Evolutionary conservation across 2,888 invertebrate genomes (phyloP).

Genomic region (Melitaea athalia): DNA sequence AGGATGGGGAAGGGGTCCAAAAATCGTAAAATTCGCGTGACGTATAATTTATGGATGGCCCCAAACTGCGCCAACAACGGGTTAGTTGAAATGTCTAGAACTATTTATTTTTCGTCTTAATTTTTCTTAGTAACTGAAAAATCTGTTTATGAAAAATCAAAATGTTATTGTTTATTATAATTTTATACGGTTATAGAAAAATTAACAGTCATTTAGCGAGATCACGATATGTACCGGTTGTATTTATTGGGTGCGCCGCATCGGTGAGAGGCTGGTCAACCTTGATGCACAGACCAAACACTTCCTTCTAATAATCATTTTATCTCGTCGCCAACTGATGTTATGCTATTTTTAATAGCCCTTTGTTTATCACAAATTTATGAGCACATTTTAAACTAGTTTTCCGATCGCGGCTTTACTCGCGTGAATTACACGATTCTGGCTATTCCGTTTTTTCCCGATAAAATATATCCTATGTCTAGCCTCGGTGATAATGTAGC

Average conservation of each 20-base stretch:
- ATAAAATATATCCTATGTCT: no score
- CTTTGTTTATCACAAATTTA: constrained; percentile 16
- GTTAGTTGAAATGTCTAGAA: no score
- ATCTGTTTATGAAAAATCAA: neutral
- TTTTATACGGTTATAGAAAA: constrained; percentile 1
- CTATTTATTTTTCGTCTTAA: no score
- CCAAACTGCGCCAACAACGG: no score
- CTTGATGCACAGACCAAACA: constrained; percentile 50
- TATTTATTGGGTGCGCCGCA: constrained; percentile 47
- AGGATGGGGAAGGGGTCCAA: no score
- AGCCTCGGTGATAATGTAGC: no score
- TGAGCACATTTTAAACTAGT: neutral
- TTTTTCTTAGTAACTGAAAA: no score
- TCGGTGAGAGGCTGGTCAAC: constrained; percentile 55
- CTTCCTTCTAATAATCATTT: constrained; percentile 53
- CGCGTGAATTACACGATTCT: no score
- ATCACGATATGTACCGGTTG: constrained; percentile 33
- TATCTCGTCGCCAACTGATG: constrained; percentile 29
- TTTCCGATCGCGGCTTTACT: no score
- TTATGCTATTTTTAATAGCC: constrained; percentile 15
- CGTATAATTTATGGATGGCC: no score
- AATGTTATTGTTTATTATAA: neutral
- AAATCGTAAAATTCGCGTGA: no score
- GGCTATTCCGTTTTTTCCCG: no score
- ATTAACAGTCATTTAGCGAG: constrained; percentile 11